Percentiles rank a stretch among this genome's conserved stretches.
phyloP scores from a whole-genome alignment of 1,140 invertebrate species.

The Hermatobates lingyangjiaoensis region DNA sequence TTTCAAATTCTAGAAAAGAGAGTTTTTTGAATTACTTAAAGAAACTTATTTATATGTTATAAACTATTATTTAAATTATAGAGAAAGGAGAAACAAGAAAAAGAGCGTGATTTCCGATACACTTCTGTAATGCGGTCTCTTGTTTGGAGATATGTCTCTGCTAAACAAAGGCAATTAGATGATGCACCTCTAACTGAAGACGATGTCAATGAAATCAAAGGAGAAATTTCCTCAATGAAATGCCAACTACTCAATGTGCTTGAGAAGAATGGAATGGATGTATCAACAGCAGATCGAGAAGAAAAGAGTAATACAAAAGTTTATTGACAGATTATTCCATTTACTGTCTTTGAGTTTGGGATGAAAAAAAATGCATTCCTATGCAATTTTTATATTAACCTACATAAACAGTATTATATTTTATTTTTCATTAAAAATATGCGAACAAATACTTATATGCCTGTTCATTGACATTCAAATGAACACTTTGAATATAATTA shows the following conservation, averaged over 20 bases:
- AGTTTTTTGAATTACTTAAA: too few relatives aligned
- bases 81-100: constrained; percentile 34
- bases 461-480: too few relatives aligned
- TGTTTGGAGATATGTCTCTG: constrained; percentile 66
- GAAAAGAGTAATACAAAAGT: constrained; percentile 35
- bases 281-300: constrained; percentile 39
- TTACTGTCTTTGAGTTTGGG: too few relatives aligned
- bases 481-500: too few relatives aligned
- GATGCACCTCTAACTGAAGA: constrained; percentile 70
- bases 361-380: too few relatives aligned
- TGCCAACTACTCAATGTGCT: constrained; percentile 74
- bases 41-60: too few relatives aligned
- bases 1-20: too few relatives aligned
- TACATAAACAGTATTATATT: too few relatives aligned
- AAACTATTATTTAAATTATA: too few relatives aligned
- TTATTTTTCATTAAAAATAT: too few relatives aligned
- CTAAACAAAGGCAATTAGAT: constrained; percentile 53
- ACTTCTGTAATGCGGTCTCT: constrained; percentile 59
- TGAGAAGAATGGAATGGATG: constrained; percentile 55
- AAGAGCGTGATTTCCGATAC: constrained; percentile 39
- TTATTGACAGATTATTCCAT: neutral
- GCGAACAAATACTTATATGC: too few relatives aligned
- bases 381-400: too few relatives aligned
- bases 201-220: constrained; percentile 80
- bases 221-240: constrained; percentile 60